Conservation (phyloP, 2,797 vertebrate species). For the Danio choprae region DNA sequence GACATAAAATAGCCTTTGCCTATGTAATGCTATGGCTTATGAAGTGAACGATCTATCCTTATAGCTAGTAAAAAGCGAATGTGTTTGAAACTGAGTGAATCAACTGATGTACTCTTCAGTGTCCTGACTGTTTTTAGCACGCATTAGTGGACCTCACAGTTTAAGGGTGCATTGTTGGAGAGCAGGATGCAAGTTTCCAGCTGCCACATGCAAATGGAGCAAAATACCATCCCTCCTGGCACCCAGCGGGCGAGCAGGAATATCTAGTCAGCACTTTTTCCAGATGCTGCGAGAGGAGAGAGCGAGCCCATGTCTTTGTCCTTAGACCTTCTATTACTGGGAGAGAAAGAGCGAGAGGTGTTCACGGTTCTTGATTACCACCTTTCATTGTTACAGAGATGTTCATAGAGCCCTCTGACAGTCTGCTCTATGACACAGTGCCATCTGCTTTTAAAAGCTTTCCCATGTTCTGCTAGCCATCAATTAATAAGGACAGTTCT, state of each 20-base stretch:
- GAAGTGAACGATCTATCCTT: neutral
- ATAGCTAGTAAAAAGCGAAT: neutral
- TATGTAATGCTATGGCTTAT: too few relatives aligned
- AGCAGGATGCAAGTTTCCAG: conserved; percentile 38
- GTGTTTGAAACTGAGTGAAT: neutral
- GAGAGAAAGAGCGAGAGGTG: conserved; percentile 19
- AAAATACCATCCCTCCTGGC: conserved; percentile 48
- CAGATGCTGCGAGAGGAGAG: conserved; percentile 49
- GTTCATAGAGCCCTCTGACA: conserved; percentile 8
- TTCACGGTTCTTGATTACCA: conserved; percentile 44
- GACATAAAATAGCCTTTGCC: neutral
- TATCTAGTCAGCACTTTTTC: conserved; percentile 58
- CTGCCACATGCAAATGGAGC: conserved; percentile 57
- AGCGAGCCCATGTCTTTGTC: conserved; percentile 49
- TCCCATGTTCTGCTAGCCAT: conserved; percentile 27
- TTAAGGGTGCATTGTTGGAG: conserved; percentile 23
- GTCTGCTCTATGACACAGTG: conserved; percentile 31
- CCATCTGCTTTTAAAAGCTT: conserved; percentile 42
- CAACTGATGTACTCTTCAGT: too few relatives aligned
- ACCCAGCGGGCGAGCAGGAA: conserved; percentile 45
- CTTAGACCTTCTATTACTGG: conserved; percentile 53
- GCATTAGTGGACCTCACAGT: neutral
- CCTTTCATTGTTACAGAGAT: conserved; percentile 34
- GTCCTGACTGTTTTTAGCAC: conserved; percentile 36
- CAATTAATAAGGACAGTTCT: conserved; percentile 40